Evolutionary conservation across 1,140 invertebrate genomes (phyloP).

Genomic region (Lordiphosa clarofinis): DNA sequence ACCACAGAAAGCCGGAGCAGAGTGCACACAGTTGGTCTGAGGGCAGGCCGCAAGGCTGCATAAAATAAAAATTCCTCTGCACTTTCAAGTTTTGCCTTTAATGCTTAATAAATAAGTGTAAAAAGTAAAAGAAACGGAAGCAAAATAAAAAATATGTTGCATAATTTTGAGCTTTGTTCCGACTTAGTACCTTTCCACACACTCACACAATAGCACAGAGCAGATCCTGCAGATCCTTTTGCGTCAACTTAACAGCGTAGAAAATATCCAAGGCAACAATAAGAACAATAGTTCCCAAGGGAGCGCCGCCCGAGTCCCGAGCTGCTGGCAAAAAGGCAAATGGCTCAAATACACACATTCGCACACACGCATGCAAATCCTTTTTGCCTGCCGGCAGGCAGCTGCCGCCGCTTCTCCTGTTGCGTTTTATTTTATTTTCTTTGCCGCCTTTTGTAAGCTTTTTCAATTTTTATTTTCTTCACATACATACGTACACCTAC

Average conservation of each 20-base stretch:
- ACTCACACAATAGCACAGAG: constrained; percentile 19
- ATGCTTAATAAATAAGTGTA: constrained; percentile 12
- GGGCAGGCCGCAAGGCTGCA: constrained; percentile 5
- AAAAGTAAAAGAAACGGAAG: constrained; percentile 35
- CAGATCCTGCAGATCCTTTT: constrained; percentile 71
- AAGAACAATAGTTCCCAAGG: constrained; percentile 76
- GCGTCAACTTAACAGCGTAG: constrained; percentile 76
- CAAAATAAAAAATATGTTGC: constrained; percentile 77
- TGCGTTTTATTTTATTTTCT: constrained; percentile 71
- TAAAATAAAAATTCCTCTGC: constrained; percentile 4
- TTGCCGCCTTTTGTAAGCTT: constrained; percentile 65
- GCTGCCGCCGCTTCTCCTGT: constrained; percentile 36
- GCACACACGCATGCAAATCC: constrained; percentile 65
- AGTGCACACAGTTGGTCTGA: background rate
- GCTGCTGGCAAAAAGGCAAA: constrained; percentile 62
- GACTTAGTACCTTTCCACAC: constrained; percentile 73
- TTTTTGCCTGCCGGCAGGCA: constrained; percentile 62
- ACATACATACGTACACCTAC: constrained; percentile 12
- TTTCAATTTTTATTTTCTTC: constrained; percentile 54
- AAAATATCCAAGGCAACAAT: constrained; percentile 77
- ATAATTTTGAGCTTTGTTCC: constrained; percentile 76
- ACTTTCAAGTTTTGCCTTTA: constrained; percentile 15
- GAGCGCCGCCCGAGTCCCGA: constrained; percentile 45
- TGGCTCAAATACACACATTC: constrained; percentile 20
- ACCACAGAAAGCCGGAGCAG: background rate